Conservation (phyloP, 2,888 invertebrate genomes). For the Euclidia mi region DNA sequence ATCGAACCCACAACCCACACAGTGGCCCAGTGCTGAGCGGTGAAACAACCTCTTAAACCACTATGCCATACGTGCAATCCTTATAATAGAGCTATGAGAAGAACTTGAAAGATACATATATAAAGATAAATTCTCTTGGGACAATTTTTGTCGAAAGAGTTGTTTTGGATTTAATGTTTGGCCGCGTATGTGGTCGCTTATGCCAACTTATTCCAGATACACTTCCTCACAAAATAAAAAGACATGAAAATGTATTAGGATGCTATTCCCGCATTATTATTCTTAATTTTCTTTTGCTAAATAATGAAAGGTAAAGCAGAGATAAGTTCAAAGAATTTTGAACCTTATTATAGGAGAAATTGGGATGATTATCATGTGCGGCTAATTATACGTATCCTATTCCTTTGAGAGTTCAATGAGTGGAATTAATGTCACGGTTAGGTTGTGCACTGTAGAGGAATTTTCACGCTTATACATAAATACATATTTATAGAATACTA, state of each 20-base stretch:
- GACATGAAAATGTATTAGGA: conserved; percentile 18
- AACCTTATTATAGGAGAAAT: fast-evolving
- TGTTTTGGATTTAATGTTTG: too few species aligned
- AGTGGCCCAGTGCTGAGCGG: too few species aligned
- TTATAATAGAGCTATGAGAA: too few species aligned
- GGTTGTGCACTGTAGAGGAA: conserved; percentile 35
- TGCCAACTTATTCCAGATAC: conserved; percentile 8
- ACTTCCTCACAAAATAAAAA: conserved; percentile 11
- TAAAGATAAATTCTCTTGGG: too few species aligned
- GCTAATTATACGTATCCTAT: conserved; percentile 20
- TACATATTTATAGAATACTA: background rate
- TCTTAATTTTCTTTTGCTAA: conserved; percentile 20
- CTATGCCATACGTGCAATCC: too few species aligned
- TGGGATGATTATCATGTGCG: conserved; percentile 14
- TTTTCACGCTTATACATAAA: conserved; percentile 18
- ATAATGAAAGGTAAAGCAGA: conserved; percentile 12
- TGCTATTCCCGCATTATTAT: conserved; percentile 15
- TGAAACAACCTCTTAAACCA: too few species aligned
- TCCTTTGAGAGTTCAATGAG: conserved; percentile 50
- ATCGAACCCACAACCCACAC: too few species aligned
- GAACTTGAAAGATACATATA: too few species aligned
- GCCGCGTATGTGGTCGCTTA: background rate
- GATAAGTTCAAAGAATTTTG: background rate
- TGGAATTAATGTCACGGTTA: conserved; percentile 48
- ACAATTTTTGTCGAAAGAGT: too few species aligned